Conservation (phyloP, 2,113 vertebrate genomes). For the Acrocephalus kingi region DNA sequence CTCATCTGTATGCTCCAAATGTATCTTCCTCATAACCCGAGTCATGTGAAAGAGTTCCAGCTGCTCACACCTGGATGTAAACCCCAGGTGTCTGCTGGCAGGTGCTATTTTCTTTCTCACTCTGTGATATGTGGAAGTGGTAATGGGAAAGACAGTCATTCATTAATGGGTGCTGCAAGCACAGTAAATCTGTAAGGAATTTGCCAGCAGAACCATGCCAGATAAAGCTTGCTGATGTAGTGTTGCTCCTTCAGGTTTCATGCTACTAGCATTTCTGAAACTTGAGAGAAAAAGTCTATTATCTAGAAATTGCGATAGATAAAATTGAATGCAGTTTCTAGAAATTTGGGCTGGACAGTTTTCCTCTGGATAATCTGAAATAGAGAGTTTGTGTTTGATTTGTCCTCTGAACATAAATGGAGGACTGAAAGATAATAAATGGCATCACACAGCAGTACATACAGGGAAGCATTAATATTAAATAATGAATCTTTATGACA, state of each 20-base stretch:
- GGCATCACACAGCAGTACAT: background rate
- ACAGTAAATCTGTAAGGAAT: background rate
- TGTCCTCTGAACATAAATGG: background rate
- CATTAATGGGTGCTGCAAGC: background rate
- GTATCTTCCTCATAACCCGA: background rate
- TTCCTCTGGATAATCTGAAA: background rate
- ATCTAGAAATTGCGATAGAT: background rate
- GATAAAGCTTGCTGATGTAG: background rate
- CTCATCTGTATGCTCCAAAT: background rate
- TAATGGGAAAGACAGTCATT: background rate
- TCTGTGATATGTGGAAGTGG: background rate
- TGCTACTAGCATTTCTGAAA: background rate
- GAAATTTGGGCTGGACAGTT: background rate
- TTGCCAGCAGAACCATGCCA: background rate
- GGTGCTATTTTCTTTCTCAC: background rate
- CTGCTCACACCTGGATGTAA: conserved; percentile 26
- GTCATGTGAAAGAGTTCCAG: background rate
- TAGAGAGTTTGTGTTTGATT: background rate
- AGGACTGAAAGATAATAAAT: background rate
- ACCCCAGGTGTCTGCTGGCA: background rate
- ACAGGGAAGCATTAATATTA: background rate
- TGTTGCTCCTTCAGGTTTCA: background rate
- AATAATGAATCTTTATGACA: background rate
- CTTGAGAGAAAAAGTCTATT: background rate
- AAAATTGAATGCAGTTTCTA: background rate